Conservation (phyloP, 1,140 invertebrate species). For the Temnothorax curvispinosus region DNA sequence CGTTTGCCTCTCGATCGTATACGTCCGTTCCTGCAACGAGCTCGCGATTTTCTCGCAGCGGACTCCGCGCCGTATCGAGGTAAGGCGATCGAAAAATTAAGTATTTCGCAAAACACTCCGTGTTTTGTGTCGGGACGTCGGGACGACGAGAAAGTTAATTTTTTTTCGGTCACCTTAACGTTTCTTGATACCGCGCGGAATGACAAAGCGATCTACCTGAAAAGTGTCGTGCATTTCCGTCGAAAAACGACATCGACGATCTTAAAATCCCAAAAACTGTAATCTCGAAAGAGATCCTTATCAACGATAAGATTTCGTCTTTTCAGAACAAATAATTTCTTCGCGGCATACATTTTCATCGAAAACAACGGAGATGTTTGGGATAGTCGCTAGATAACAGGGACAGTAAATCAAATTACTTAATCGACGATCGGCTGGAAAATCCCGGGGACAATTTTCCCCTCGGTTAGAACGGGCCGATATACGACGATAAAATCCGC, state of each 20-base stretch:
- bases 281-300: constrained; percentile 9
- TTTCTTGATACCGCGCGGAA: no score
- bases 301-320: neutral
- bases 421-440: neutral
- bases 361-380: neutral
- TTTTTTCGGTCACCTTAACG: neutral
- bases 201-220: no score
- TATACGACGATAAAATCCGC: neutral
- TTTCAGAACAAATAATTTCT: neutral
- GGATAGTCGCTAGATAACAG: neutral
- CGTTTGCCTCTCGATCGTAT: neutral
- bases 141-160: neutral
- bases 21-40: neutral
- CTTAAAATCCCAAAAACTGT: neutral
- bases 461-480: neutral
- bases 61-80: neutral
- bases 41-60: neutral
- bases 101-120: neutral
- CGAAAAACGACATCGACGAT: neutral
- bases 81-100: neutral
- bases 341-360: neutral
- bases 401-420: neutral
- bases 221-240: neutral
- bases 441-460: neutral
- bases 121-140: neutral